Conservation (phyloP, 2,113 vertebrate genomes). For the Dicaeum eximium region DNA sequence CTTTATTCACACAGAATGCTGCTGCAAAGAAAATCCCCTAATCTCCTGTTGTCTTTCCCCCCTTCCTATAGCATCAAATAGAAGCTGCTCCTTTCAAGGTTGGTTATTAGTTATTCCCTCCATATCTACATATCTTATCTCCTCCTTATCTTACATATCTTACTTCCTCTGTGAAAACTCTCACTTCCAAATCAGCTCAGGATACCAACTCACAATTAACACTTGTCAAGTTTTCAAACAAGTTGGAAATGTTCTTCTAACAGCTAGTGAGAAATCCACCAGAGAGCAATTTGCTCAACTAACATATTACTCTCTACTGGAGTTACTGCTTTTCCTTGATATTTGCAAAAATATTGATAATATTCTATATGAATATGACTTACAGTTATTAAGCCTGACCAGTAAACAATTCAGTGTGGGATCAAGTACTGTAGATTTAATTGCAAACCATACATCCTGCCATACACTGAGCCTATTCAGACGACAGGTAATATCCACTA, state of each 20-base stretch:
- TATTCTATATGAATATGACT: neutral
- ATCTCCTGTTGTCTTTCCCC: neutral
- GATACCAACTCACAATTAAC: neutral
- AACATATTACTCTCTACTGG: neutral
- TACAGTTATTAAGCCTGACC: neutral
- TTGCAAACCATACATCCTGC: neutral
- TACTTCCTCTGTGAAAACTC: neutral
- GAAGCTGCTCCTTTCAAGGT: neutral
- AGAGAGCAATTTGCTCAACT: neutral
- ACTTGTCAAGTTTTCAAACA: constrained; percentile 9
- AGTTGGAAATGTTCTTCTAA: neutral
- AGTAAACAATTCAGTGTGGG: neutral
- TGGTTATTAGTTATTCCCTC: neutral
- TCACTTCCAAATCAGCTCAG: neutral
- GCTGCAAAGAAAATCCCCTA: neutral
- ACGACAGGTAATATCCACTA: neutral
- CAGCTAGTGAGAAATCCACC: neutral
- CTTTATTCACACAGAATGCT: rapidly evolving
- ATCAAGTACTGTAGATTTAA: neutral
- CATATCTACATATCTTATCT: neutral
- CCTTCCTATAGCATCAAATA: neutral
- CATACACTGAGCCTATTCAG: neutral
- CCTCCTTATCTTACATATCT: neutral
- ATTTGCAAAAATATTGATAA: neutral
- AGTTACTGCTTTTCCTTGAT: neutral